Evolutionary conservation across 2,888 invertebrate species (phyloP), one percentile per base, ranked within the genome.

Genomic region (Seladonia tumulorum): DNA sequence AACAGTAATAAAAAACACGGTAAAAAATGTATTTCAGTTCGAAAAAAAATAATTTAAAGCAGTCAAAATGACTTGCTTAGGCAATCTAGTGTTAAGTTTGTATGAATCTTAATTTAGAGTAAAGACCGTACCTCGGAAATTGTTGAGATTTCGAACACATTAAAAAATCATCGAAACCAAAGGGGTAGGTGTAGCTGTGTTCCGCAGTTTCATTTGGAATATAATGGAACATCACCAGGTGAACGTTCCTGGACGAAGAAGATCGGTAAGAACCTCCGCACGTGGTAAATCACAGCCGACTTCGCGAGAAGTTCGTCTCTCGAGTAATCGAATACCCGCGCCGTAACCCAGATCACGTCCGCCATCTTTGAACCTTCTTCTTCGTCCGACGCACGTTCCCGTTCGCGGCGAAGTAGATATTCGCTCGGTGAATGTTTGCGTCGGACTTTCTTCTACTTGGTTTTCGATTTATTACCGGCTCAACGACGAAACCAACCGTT

Each of bases 311-410:
- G 35, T 16, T 66, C 66, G 14, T 47, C n/a, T 16, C n/a, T 14
- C n/a, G n/a, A n/a, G 14, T 18, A 42, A 71, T 71, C 42, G 12
- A 42, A 45, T n/a, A 42, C n/a, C 25, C 47, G 47, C 5, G 47
- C 47, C 16, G 71, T n/a, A 71, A 71, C 71, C 71, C 47, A 71
- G 45, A 25, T 71, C 71, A 47, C 71, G 47, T 66, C 8, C 66
- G 66, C 35, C 66, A 35, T 66, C 66, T 66, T 35, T 35, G 8
- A 66, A 66, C 66, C 18, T 29, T 29, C 18, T 29, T 29, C 66
- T 66, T 39, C 66, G 35, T 18, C 22, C 18, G 22, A 29, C 29
- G 35, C 66, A 22, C 18, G 66, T 66, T 66, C 66, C 66, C 18
- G 35, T 35, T 66, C 35, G 35, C 18, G 29, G 29, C 10, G 66